Evolutionary conservation across 2,113 vertebrate species (phyloP), one percentile per base, ranked within the genome.

Genomic region (Prolemur simus): DNA sequence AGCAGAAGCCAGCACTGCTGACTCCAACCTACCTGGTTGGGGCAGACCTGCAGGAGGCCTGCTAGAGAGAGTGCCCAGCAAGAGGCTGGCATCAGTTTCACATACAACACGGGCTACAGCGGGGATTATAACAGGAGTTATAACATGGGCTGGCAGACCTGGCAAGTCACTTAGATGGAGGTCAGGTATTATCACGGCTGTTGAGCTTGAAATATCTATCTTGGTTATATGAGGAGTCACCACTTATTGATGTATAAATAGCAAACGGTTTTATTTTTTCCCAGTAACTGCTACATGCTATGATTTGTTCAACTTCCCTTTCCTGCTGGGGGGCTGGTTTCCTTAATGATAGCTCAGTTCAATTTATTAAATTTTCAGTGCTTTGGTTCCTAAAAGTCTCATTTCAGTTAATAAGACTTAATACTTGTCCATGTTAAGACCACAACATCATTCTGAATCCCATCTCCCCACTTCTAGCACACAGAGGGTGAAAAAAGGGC

Each of bases 201-300:
- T 54, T 66, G 63, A 14, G 20, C 27, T 56, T 49, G 54, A 94
- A 56, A 39, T 29, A 93, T 23, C 34, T 80, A 42, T 45, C 6
- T 84, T 54, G 20, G 29, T 25, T 87, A n/a, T 4, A n/a, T 12
- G 23, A 87, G 14, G 27, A 90, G 39, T n/a, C n/a, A 18, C 3
- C 45, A 56, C 25, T 45, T 90, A 21, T 34, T 95, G 84, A 49
- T 49, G 32, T 49, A n/a, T 60, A 89, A 89, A 39, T 52, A 90
- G n/a, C 39, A 90, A 82, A 82, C 49, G n/a, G 68, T 77, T 89
- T 71, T 49, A 17, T 77, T 86, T 90, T 92, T 83, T 47, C 54
- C 20, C 12, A 89, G 10, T 60, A 87, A 66, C 18, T 78, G 58
- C 54, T 42, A 78, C 29, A 39, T 20, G 6, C 60, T 60, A 32